Percentiles rank a stretch among this genome's conserved stretches.
phyloP scores from a whole-genome alignment of 2,797 vertebrate genomes.

The Odontamblyopus lacepedii region DNA sequence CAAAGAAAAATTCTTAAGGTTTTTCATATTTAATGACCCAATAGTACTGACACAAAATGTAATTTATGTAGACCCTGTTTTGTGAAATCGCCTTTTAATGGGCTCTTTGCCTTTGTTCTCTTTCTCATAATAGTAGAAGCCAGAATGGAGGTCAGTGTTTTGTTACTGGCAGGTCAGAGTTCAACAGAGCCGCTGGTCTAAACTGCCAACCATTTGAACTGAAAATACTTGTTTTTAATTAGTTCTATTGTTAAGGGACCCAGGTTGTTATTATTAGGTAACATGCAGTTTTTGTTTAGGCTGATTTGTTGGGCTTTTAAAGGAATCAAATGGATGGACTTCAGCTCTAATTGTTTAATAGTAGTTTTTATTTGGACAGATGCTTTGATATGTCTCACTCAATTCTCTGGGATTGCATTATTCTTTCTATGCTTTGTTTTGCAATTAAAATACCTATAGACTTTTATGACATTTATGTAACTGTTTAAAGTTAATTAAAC shows the following conservation, averaged over 20 bases:
- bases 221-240: constrained; percentile 38
- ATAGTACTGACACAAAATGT: background rate
- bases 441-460: background rate
- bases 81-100: background rate
- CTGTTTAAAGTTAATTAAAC: constrained; percentile 4
- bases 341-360: background rate
- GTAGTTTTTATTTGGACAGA: background rate
- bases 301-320: background rate
- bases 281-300: constrained; percentile 3
- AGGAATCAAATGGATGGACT: background rate
- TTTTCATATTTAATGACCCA: background rate
- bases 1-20: background rate
- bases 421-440: constrained; percentile 2
- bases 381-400: background rate
- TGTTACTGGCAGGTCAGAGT: constrained; percentile 8
- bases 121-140: constrained; percentile 4
- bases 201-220: constrained; percentile 24
- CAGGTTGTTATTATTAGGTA: background rate
- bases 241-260: constrained; percentile 6
- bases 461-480: background rate
- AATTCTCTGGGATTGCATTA: background rate
- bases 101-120: constrained; percentile 8
- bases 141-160: constrained; percentile 24
- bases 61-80: background rate
- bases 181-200: constrained; percentile 16